Evolutionary conservation across 2,888 invertebrate genomes (phyloP).

Genomic region (Beris chalybata): DNA sequence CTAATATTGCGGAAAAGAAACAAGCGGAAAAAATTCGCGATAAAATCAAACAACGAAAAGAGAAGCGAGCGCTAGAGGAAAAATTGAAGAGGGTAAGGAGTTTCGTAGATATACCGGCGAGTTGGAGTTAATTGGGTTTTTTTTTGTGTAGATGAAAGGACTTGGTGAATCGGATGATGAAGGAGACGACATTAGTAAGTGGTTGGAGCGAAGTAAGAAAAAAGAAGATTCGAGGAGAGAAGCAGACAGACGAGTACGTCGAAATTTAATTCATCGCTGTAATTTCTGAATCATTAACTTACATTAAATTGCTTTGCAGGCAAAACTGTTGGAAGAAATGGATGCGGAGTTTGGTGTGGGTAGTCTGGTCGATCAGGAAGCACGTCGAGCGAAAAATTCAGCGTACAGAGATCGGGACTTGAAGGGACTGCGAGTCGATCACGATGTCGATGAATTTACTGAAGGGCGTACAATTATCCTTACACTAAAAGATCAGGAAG

Average conservation of each 20-base stretch:
- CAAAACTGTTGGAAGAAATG: slow-evolving; percentile 90
- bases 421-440: slow-evolving; percentile 82
- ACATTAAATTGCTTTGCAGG: slow-evolving; percentile 59
- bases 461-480: slow-evolving; percentile 86
- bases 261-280: slow-evolving; percentile 8
- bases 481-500: slow-evolving; percentile 90
- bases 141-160: slow-evolving; percentile 7
- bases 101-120: too few relatives aligned
- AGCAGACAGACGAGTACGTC: slow-evolving; percentile 68
- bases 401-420: slow-evolving; percentile 74
- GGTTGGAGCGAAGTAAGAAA: slow-evolving; percentile 82
- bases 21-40: slow-evolving; percentile 80
- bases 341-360: slow-evolving; percentile 92
- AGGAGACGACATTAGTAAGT: slow-evolving; percentile 72
- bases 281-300: slow-evolving; percentile 24
- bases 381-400: slow-evolving; percentile 59
- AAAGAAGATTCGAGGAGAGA: slow-evolving; percentile 77
- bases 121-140: not conserved
- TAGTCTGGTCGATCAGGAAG: slow-evolving; percentile 80
- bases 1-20: slow-evolving; percentile 71
- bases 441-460: slow-evolving; percentile 68
- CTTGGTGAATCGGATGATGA: slow-evolving; percentile 68
- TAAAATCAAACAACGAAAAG: slow-evolving; percentile 74
- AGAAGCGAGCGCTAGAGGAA: slow-evolving; percentile 75
- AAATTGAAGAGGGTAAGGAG: slow-evolving; percentile 52